Conservation (phyloP, 2,797 vertebrate species). For the Poecilia wingei region DNA sequence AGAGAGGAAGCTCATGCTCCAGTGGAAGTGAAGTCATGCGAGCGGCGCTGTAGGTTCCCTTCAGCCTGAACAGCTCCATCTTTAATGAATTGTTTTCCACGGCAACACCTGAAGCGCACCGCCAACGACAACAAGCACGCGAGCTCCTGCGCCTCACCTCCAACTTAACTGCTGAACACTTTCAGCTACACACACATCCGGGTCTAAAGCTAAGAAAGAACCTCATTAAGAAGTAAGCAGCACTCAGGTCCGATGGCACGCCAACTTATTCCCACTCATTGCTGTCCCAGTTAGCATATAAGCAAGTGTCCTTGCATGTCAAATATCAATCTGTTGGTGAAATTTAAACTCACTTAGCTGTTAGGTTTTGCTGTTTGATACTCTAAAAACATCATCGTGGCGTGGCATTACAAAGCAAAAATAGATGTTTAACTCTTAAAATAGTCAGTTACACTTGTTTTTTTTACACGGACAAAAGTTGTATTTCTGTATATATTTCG, state of each 20-base stretch:
- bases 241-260: neutral
- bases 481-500: neutral
- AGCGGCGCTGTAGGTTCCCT: constrained; percentile 53
- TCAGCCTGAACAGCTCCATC: constrained; percentile 53
- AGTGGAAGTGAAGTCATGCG: constrained; percentile 65
- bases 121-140: neutral
- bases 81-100: constrained; percentile 52
- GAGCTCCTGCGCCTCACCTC: neutral
- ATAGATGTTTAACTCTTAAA: neutral
- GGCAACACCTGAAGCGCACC: constrained; percentile 49
- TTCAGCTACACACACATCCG: neutral
- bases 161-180: neutral
- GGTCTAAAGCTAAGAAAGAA: neutral
- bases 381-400: neutral
- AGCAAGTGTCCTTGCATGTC: neutral
- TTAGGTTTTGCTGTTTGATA: neutral
- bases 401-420: neutral
- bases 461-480: neutral
- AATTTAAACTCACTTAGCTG: neutral
- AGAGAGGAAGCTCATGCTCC: constrained; percentile 53
- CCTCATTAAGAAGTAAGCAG: neutral
- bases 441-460: neutral
- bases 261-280: neutral
- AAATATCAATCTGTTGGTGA: neutral
- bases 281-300: neutral